A percentile compares a stretch with the other conserved stretches of the same genome.
These are phyloP conservation scores for Cremastinae sp. DNA, from an alignment of 2,888 invertebrate genomes.

Conservation along the genomic window DNA sequence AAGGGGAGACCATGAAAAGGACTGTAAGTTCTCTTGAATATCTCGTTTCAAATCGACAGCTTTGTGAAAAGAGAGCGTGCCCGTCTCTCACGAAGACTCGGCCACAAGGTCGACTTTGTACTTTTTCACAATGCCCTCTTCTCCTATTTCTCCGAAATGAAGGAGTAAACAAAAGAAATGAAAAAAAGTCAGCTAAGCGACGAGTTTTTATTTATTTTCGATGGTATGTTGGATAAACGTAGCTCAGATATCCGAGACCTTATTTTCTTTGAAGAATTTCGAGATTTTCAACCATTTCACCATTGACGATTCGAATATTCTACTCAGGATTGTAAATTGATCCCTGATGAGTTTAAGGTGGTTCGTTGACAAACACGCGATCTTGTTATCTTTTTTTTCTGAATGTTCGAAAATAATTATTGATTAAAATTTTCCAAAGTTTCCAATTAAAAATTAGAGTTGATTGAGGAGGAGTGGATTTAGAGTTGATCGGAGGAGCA, in stretches of 20 bases:
- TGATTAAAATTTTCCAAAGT: no score
- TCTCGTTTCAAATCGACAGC: conserved; percentile 12
- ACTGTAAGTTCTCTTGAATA: conserved; percentile 18
- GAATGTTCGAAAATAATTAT: no score
- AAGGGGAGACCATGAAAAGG: conserved; percentile 13
- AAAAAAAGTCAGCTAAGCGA: conserved; percentile 7
- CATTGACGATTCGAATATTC: no score
- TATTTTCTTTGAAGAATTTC: not conserved
- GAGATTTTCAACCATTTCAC: no score
- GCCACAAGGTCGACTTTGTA: conserved; percentile 44
- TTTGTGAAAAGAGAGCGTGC: conserved; percentile 13
- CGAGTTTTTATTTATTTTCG: not conserved
- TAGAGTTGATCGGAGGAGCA: no score
- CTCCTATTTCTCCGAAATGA: conserved; percentile 2
- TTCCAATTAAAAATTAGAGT: no score
- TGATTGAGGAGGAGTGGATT: no score
- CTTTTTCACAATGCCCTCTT: conserved; percentile 29
- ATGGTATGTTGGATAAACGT: conserved; percentile 2
- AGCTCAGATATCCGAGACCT: not conserved
- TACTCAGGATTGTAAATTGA: no score
- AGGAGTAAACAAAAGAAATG: conserved; percentile 12
- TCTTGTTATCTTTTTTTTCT: no score
- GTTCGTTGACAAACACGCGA: no score
- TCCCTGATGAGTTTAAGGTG: no score
- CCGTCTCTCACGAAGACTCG: conserved; percentile 24